Conservation (phyloP, 2,797 vertebrate species). For the Spea hammondii region DNA sequence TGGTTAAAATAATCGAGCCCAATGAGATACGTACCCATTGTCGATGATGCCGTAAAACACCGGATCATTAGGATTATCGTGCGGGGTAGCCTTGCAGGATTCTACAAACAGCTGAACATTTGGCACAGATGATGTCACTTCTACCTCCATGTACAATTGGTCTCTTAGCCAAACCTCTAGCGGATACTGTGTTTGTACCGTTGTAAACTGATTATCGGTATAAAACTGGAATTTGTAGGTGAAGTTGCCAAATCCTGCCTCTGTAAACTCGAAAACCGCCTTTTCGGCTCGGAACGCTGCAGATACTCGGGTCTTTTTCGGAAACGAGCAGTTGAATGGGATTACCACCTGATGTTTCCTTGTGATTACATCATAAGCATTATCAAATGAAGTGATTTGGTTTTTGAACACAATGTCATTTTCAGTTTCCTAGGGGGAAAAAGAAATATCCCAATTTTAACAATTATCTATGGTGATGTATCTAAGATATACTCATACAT, state of each 20-base stretch:
- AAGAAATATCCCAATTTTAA: background rate
- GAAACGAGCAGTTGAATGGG: slow-evolving; percentile 32
- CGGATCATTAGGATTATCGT: slow-evolving; percentile 61
- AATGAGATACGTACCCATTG: slow-evolving; percentile 5
- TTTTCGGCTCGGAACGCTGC: slow-evolving; percentile 14
- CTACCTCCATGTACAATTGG: slow-evolving; percentile 65
- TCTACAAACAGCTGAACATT: slow-evolving; percentile 67
- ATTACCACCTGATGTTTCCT: slow-evolving; percentile 26
- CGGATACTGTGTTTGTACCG: slow-evolving; percentile 60
- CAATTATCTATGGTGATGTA: too few species aligned
- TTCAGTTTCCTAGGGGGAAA: slow-evolving; percentile 20
- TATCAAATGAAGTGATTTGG: slow-evolving; percentile 28
- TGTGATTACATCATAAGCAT: slow-evolving; percentile 2
- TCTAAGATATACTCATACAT: background rate
- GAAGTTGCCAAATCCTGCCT: slow-evolving; percentile 24
- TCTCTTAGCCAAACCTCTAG: slow-evolving; percentile 56
- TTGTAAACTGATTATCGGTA: slow-evolving; percentile 47
- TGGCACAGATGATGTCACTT: slow-evolving; percentile 57
- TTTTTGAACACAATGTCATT: slow-evolving; percentile 29
- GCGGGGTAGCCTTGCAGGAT: slow-evolving; percentile 69
- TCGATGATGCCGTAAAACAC: slow-evolving; percentile 63
- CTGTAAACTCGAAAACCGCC: slow-evolving; percentile 15
- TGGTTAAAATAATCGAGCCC: background rate
- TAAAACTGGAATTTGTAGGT: slow-evolving; percentile 38
- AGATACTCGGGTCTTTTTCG: slow-evolving; percentile 12